These are phyloP conservation scores for Congeria kusceri DNA, from an alignment of 2,888 invertebrate species.

Conservation along the genomic window DNA sequence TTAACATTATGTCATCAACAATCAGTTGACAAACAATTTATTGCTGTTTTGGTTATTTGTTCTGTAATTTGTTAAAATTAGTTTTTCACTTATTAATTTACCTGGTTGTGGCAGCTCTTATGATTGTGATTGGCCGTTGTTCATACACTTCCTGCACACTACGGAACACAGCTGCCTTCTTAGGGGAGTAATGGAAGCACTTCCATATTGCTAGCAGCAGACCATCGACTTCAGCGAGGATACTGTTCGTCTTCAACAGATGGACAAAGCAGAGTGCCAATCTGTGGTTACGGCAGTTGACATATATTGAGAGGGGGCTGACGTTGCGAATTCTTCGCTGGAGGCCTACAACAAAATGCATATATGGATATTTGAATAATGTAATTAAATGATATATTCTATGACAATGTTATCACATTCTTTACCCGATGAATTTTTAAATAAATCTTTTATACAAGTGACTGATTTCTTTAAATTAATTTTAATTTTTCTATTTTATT, in stretches of 20 bases:
- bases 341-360: conserved; percentile 1
- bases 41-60: too few species aligned
- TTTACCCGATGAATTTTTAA: neutral
- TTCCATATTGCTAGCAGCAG: conserved; percentile 7
- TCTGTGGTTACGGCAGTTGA: conserved; percentile 9
- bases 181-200: conserved; percentile 9
- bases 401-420: neutral
- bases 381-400: neutral
- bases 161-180: conserved; percentile 12
- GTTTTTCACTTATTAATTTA: too few species aligned
- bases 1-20: too few species aligned
- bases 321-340: neutral
- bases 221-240: conserved; percentile 4
- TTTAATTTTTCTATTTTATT: too few species aligned
- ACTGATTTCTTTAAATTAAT: neutral
- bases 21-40: too few species aligned
- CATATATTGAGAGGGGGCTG: conserved; percentile 1
- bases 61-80: too few species aligned
- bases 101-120: conserved; percentile 1
- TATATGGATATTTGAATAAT: too few species aligned
- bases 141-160: conserved; percentile 6
- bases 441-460: neutral
- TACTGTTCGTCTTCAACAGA: neutral
- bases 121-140: neutral
- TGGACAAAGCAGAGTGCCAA: conserved; percentile 14